phyloP scores from a whole-genome alignment of 2,888 invertebrate species.

The Rotaria sp. region DNA sequence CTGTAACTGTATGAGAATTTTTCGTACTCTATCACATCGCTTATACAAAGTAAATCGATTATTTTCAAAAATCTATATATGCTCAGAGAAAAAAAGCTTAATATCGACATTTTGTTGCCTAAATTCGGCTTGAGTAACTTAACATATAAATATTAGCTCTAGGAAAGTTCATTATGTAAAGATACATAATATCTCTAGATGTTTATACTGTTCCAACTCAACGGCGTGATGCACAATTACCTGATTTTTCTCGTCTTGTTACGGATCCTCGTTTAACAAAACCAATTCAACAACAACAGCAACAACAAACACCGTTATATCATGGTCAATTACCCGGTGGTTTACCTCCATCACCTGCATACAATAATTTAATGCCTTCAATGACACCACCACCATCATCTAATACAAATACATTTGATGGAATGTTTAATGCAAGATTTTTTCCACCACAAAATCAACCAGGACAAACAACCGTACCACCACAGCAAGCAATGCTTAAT shows the following conservation, averaged over 20 bases:
- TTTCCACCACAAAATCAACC: background rate
- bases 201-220: background rate
- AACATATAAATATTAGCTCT: no score
- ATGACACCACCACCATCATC: constrained; percentile 7
- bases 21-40: no score
- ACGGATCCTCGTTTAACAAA: background rate
- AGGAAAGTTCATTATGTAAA: no score
- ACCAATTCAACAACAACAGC: background rate
- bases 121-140: no score
- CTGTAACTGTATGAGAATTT: no score
- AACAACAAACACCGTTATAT: background rate
- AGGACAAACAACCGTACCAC: background rate
- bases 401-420: background rate
- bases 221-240: background rate
- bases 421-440: background rate
- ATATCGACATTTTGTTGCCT: no score
- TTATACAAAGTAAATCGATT: no score
- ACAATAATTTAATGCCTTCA: background rate
- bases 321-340: background rate
- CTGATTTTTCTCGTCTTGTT: background rate
- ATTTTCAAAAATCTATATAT: no score
- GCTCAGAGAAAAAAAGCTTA: no score
- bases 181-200: background rate
- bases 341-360: constrained; percentile 14
- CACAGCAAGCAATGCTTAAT: background rate